Base-by-base conservation (phyloP, 1,140 invertebrate genomes). In the Musca vetustissima region DNA sequence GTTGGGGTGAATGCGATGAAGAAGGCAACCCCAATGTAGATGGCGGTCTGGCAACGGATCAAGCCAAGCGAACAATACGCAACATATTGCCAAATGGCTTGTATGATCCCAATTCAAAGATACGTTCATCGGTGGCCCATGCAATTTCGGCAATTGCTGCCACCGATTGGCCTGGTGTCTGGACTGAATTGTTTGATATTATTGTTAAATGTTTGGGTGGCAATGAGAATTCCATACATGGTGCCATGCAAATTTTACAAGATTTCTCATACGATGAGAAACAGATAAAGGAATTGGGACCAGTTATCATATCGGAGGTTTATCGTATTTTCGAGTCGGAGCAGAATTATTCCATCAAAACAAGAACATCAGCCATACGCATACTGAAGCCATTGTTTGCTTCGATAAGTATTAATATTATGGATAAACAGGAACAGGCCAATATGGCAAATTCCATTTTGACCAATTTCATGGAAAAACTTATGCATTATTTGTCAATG, bases 121-220 rank as follows among this genome's bases (percentile, higher is more conserved):
- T 90, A 43, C 80, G 90, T 22, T 86, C 87, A 24, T 89, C 90
- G 36, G 88, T 92, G 14, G 92, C 92, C 0, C 90, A 91, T 83
- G 89, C 89, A 3, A 89, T 93, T 66, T 90, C 91, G 3, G 87
- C 88, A 6, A 92, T 93, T 70, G 92, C 91, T 0, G 86, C 89
- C 70, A 91, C 89, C 85, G 92, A 93, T 82, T 93, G 92, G 89
- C 92, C 92, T 0, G 90, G 92, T 71, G 83, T 88, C 66, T 93
- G 92, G 92, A 87, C 90, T 8, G 87, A 90, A 47, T 79, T 93
- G 4, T 92, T 93, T 73, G 86, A 90, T 69, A 87, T 92, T 59
- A 85, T 93, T 36, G 88, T 93, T 65, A 85, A 85, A 65, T 90
- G 86, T 74, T 79, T 88, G 32, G 85, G 85, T 8, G 84, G 85